A percentile compares a stretch with the other conserved stretches of the same genome.
Evolutionary conservation across 2,888 invertebrate species (phyloP).

Genomic region (Thecocarcelia acutangulata): DNA sequence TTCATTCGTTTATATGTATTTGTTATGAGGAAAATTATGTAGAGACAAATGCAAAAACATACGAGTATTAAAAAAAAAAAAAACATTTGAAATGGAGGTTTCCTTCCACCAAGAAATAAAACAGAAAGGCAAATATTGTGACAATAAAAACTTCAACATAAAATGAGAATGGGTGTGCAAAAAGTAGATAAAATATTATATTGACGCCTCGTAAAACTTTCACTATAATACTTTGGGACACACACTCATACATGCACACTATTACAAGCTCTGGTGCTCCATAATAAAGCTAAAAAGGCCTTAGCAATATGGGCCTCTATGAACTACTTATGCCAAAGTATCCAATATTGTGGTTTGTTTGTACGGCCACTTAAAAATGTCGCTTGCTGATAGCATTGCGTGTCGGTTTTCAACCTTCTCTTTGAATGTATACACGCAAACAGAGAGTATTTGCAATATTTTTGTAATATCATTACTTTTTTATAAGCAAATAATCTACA

Average conservation of each 20-base stretch:
- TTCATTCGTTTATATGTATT: conserved; percentile 8
- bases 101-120: conserved; percentile 34
- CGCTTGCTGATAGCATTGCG: too few relatives aligned
- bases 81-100: conserved; percentile 29
- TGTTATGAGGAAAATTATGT: conserved; percentile 35
- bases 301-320: too few relatives aligned
- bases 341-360: too few relatives aligned
- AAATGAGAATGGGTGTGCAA: conserved; percentile 56
- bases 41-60: conserved; percentile 6
- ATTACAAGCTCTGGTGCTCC: not conserved
- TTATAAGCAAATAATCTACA: too few relatives aligned
- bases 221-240: conserved; percentile 50
- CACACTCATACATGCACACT: conserved; percentile 1
- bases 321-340: too few relatives aligned
- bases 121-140: conserved; percentile 41
- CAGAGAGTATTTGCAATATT: too few relatives aligned
- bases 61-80: too few relatives aligned
- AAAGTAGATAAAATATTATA: conserved; percentile 68
- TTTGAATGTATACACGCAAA: too few relatives aligned
- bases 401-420: too few relatives aligned
- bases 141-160: conserved; percentile 44
- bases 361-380: too few relatives aligned
- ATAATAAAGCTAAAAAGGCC: too few relatives aligned
- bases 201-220: conserved; percentile 70
- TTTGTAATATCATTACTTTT: too few relatives aligned